A percentile compares a stretch with the other conserved stretches of the same genome.
Evolutionary conservation across 2,888 invertebrate genomes (phyloP).

Genomic region (Myathropa florea): DNA sequence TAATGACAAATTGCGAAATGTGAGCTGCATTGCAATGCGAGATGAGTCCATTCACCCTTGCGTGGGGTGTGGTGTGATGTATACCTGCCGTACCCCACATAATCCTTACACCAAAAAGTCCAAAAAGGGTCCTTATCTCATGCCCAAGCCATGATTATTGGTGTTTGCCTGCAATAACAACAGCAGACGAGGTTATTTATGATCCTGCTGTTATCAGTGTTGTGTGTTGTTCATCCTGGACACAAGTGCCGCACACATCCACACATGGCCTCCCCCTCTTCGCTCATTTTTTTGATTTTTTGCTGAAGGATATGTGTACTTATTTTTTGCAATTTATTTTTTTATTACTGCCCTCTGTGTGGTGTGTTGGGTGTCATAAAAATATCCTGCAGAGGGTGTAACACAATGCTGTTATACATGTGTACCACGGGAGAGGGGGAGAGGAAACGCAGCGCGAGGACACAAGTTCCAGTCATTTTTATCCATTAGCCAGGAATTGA

Average conservation of each 20-base stretch:
- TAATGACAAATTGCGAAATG: constrained; percentile 68
- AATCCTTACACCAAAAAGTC: constrained; percentile 36
- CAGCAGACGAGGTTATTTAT: constrained; percentile 61
- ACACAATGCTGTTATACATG: constrained; percentile 58
- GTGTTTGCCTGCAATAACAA: constrained; percentile 61
- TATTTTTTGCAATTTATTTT: constrained; percentile 13
- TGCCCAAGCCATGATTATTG: constrained; percentile 63
- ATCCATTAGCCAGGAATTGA: constrained; percentile 44
- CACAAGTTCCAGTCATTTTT: constrained; percentile 23
- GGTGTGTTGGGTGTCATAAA: constrained; percentile 57
- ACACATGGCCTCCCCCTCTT: neutral
- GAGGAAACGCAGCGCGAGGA: neutral
- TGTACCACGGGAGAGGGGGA: constrained; percentile 2
- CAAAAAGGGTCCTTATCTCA: constrained; percentile 61
- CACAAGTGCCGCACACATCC: constrained; percentile 55
- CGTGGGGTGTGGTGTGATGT: neutral
- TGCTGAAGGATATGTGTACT: neutral
- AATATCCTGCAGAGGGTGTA: constrained; percentile 62
- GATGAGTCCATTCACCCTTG: constrained; percentile 34
- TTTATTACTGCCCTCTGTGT: constrained; percentile 11
- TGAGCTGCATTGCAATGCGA: constrained; percentile 56
- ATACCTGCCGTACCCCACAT: constrained; percentile 2
- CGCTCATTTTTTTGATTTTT: too few species aligned
- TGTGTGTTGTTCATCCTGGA: constrained; percentile 37
- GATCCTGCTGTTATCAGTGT: constrained; percentile 65